phyloP scores from a whole-genome alignment of 2,113 vertebrate genomes.

The Thymallus thymallus region DNA sequence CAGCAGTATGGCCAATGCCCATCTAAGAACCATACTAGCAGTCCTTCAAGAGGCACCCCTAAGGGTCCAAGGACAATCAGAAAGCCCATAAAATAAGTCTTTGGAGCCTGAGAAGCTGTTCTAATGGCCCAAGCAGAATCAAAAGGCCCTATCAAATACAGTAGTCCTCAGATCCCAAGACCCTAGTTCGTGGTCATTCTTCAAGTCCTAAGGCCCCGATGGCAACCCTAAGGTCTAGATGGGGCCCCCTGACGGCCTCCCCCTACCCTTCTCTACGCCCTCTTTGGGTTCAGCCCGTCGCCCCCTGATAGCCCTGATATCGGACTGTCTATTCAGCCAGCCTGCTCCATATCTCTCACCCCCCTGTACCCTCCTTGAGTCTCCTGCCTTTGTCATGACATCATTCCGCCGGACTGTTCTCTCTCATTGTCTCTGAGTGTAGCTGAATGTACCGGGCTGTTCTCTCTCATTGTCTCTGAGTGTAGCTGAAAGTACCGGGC shows the following conservation, averaged over 20 bases:
- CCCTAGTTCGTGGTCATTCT: no score
- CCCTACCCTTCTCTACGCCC: not conserved
- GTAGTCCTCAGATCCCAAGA: not conserved
- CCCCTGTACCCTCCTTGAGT: conserved; percentile 5
- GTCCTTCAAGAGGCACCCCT: not conserved
- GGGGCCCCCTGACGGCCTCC: not conserved
- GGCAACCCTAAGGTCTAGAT: not conserved
- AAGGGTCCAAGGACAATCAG: not conserved
- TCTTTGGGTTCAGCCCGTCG: not conserved
- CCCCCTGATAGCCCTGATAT: conserved; percentile 7
- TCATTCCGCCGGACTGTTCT: conserved; percentile 42
- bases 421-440: no score
- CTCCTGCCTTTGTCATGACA: conserved; percentile 32
- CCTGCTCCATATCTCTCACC: conserved; percentile 35
- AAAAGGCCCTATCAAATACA: not conserved
- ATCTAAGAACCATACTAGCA: not conserved
- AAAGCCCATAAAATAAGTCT: not conserved
- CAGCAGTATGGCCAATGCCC: not conserved
- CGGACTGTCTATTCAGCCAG: conserved; percentile 28
- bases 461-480: no score
- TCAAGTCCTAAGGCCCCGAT: not conserved
- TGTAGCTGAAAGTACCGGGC: no score
- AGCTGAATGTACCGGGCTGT: no score
- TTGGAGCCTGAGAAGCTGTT: no score
- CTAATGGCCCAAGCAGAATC: not conserved